phyloP scores from a whole-genome alignment of 2,797 vertebrate genomes.

The Alauda arvensis region DNA sequence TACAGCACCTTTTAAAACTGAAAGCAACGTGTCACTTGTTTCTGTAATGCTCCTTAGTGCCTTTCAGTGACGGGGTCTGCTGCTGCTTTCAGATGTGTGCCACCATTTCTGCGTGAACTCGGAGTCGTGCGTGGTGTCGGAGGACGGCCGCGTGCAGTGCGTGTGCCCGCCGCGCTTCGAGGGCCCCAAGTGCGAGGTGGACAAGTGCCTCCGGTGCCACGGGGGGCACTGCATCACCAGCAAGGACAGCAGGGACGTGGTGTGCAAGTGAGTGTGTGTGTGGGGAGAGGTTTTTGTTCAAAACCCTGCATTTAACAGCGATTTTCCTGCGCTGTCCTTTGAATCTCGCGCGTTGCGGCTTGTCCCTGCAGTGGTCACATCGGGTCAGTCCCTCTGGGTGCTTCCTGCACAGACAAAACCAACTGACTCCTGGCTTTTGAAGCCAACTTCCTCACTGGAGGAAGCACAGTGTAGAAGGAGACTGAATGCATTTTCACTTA shows the following conservation, averaged over 20 bases:
- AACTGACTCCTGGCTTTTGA: background rate
- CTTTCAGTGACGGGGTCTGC: background rate
- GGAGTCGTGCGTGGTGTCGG: constrained; percentile 88
- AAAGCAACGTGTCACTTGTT: background rate
- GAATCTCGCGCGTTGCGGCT: rapidly evolving
- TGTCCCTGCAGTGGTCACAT: background rate
- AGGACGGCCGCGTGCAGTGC: constrained; percentile 88
- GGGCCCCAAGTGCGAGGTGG: constrained; percentile 90
- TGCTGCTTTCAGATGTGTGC: constrained; percentile 69
- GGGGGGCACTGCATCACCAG: constrained; percentile 89
- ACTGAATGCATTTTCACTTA: background rate
- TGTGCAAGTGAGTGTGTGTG: constrained; percentile 89
- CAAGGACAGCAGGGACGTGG: constrained; percentile 84
- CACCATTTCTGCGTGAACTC: constrained; percentile 96
- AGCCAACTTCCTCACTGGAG: background rate
- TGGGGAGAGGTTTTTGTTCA: background rate
- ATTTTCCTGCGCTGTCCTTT: rapidly evolving
- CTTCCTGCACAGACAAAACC: background rate
- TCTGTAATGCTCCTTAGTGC: too few relatives aligned
- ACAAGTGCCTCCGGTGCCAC: constrained; percentile 90
- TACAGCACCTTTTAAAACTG: background rate
- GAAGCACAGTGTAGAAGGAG: background rate
- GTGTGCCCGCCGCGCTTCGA: constrained; percentile 89
- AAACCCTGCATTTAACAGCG: rapidly evolving
- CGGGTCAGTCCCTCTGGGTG: background rate